A percentile compares a stretch with the other conserved stretches of the same genome.
Conservation (phyloP, 2,888 invertebrate species). For the Scelioninae gen. 2 region DNA sequence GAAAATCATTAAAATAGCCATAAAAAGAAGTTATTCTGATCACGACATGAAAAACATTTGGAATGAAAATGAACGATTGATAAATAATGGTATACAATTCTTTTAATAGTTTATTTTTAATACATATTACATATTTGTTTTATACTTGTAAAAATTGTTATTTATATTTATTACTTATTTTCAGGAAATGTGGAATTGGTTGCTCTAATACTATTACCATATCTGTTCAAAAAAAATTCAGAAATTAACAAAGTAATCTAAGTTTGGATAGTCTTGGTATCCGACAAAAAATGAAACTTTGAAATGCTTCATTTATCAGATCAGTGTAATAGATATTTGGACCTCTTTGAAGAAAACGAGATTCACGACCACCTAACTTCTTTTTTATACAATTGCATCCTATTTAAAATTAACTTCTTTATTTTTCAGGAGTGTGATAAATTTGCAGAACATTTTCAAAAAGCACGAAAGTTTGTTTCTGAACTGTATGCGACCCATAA, state of each 20-base stretch:
- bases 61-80: no score
- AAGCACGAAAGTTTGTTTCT: not conserved
- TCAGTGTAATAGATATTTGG: no score
- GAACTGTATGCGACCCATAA: conserved; percentile 32
- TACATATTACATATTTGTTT: not conserved
- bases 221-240: no score
- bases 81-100: no score
- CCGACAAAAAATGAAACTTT: conserved; percentile 22
- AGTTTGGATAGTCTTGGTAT: conserved; percentile 30
- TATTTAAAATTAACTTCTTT: no score
- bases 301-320: conserved; percentile 15
- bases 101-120: not conserved
- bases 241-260: conserved; percentile 4
- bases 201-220: no score
- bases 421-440: conserved; percentile 38
- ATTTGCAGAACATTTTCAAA: conserved; percentile 16
- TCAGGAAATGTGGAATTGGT: no score
- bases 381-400: no score
- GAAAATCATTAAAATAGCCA: no score
- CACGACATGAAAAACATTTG: no score
- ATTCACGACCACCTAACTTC: not conserved
- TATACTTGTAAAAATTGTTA: not conserved
- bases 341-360: conserved; percentile 12
- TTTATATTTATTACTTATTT: not conserved
- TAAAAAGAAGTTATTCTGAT: no score